Percentiles rank a stretch among this genome's conserved stretches.
These are phyloP conservation scores for Helicoverpa assulta DNA, from an alignment of 2,888 invertebrate genomes.

Conservation along the genomic window DNA sequence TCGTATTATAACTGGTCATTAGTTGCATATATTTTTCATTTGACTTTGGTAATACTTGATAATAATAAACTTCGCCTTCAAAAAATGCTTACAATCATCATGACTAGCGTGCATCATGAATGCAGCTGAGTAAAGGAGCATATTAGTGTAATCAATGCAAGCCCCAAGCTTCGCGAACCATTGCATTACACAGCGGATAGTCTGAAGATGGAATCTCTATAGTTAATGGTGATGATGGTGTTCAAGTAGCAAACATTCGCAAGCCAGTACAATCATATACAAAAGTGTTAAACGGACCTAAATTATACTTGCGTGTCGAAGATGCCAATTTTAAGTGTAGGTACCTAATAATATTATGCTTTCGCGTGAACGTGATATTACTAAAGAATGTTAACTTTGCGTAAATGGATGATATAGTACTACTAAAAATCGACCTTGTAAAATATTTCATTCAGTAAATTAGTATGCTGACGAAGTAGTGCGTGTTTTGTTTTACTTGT, in stretches of 20 bases:
- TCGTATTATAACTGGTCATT: no score
- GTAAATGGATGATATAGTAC: conserved; percentile 32
- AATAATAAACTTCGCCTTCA: neutral
- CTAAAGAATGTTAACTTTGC: conserved; percentile 36
- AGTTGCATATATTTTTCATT: no score
- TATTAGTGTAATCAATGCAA: conserved; percentile 14
- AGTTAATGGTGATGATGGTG: conserved; percentile 53
- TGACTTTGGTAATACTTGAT: no score
- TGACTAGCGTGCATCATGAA: neutral
- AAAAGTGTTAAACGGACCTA: conserved; percentile 21
- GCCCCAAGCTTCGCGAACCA: conserved; percentile 27
- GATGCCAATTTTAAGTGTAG: conserved; percentile 15
- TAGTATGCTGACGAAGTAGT: neutral
- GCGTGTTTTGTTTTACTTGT: conserved; percentile 20
- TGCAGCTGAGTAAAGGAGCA: conserved; percentile 2
- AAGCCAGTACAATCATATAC: conserved; percentile 31
- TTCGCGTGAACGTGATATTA: conserved; percentile 28
- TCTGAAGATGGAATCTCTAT: conserved; percentile 48
- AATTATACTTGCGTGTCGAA: conserved; percentile 20
- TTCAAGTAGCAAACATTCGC: conserved; percentile 47
- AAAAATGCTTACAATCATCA: neutral
- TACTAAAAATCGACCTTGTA: conserved; percentile 29
- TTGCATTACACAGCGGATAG: conserved; percentile 42
- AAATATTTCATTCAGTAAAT: conserved; percentile 43
- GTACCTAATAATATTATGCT: conserved; percentile 17